Conservation (phyloP, 2,797 vertebrate species). For the Pseudochirops corinnae region DNA sequence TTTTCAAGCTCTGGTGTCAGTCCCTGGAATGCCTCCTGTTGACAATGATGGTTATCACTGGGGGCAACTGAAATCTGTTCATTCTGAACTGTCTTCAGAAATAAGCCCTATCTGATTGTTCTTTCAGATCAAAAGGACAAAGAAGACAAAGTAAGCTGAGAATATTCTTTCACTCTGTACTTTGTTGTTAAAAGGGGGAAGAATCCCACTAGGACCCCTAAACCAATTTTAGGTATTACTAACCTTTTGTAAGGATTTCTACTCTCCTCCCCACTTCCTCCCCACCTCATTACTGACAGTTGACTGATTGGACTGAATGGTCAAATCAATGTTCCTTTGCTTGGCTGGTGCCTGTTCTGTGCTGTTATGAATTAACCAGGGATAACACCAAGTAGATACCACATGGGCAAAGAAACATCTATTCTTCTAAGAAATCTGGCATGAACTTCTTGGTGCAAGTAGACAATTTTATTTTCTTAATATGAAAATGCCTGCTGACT, state of each 20-base stretch:
- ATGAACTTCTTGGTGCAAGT: constrained; percentile 60
- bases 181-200: constrained; percentile 88
- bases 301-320: constrained; percentile 69
- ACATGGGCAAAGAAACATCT: constrained; percentile 69
- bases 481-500: constrained; percentile 11
- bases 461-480: constrained; percentile 52
- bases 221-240: constrained; percentile 85
- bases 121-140: constrained; percentile 87
- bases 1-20: constrained; percentile 84
- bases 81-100: constrained; percentile 86
- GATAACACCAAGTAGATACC: constrained; percentile 65
- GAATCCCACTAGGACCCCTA: constrained; percentile 85
- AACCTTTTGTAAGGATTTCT: constrained; percentile 83
- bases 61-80: constrained; percentile 84
- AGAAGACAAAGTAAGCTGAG: constrained; percentile 86
- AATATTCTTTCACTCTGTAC: constrained; percentile 83
- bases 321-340: constrained; percentile 31
- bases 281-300: constrained; percentile 66
- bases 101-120: constrained; percentile 88
- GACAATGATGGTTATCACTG: constrained; percentile 85
- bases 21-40: constrained; percentile 86
- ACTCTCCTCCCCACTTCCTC: constrained; percentile 56
- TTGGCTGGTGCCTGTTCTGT: neutral
- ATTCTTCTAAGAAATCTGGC: constrained; percentile 57
- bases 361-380: constrained; percentile 68